Base-by-base conservation (phyloP, 2,888 invertebrate species). In the Drosophila austrosaltans region DNA sequence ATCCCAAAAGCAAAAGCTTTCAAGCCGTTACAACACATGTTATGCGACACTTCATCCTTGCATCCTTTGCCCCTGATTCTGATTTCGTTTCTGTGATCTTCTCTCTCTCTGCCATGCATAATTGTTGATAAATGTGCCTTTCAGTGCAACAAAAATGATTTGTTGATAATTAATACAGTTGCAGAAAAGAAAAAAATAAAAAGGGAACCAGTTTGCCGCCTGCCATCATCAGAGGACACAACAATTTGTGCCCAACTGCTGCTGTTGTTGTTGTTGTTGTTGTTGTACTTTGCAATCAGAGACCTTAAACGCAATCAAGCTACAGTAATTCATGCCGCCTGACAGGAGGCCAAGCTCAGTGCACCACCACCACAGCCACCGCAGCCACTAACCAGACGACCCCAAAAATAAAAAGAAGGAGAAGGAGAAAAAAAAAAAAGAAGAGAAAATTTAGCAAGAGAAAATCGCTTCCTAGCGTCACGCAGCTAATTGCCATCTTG, bases 251-350 rank as follows among this genome's bases (percentile, higher is more conserved):
- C 66, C 63, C 66, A 60, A 64, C 39, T 40, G 75, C 63, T 64
- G 71, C 60, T 39, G 62, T 56, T 66, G 64, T 36, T 16, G 0
- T 16, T 16, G 16, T 16, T 16, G 16, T 16, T 16, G 71, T 62
- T 39, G 62, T 56, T 66, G 64, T 36, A 53, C 62, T 56, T 64
- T 64, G 72, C 66, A 89, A 87, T 87, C 85, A 87, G 64, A 72
- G 64, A 72, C 89, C 85, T 89, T 84, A 89, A 89, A 79, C 80
- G 87, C 85, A 86, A 86, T 86, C 85, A 86, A 89, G 82, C 89
- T 85, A 87, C 89, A 72, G 85, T 86, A 86, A 89, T 82, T 86
- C 85, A 86, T 89, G 79, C 71, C 64, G 61, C 63, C 71, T 89
- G 89, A 85, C 89, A 85, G 85, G 66, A 40, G 53, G 44, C 53